phyloP scores from a whole-genome alignment of 2,113 vertebrate species.

The Gobio gobio region DNA sequence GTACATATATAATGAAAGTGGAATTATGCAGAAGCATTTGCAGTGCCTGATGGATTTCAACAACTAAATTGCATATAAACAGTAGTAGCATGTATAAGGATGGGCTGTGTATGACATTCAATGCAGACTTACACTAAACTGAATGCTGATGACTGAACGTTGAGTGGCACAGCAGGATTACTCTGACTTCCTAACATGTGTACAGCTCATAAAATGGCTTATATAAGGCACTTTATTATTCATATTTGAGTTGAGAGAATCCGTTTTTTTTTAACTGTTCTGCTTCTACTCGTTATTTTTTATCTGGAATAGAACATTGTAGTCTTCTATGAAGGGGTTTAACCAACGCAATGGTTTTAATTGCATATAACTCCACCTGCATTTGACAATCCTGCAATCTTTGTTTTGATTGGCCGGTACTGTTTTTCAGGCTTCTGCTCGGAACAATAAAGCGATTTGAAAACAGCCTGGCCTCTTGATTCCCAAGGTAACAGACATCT shows the following conservation, averaged over 20 bases:
- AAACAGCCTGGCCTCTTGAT: neutral
- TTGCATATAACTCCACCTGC: conserved; percentile 12
- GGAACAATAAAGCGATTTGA: conserved; percentile 43
- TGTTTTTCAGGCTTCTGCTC: conserved; percentile 20
- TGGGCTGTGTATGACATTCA: neutral
- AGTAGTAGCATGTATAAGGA: neutral
- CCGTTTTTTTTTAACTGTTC: neutral
- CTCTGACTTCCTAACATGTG: neutral
- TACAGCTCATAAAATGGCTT: conserved; percentile 9
- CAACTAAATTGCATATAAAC: neutral
- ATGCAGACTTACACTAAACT: neutral
- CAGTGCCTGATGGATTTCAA: conserved; percentile 13
- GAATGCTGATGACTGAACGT: neutral
- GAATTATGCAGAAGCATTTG: neutral
- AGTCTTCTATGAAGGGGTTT: conserved; percentile 20
- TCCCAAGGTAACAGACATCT: neutral
- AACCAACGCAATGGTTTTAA: conserved; percentile 49
- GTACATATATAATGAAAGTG: conserved; percentile 16
- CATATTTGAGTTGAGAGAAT: neutral
- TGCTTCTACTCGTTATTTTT: neutral
- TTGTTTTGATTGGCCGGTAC: conserved; percentile 4
- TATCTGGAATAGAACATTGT: conserved; percentile 12
- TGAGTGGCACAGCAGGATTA: neutral
- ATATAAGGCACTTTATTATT: conserved; percentile 26
- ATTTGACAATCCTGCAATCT: conserved; percentile 27